Evolutionary conservation across 92 coral and sea anemone genomes (phyloP).

Genomic region (Palythoa grandiflora): DNA sequence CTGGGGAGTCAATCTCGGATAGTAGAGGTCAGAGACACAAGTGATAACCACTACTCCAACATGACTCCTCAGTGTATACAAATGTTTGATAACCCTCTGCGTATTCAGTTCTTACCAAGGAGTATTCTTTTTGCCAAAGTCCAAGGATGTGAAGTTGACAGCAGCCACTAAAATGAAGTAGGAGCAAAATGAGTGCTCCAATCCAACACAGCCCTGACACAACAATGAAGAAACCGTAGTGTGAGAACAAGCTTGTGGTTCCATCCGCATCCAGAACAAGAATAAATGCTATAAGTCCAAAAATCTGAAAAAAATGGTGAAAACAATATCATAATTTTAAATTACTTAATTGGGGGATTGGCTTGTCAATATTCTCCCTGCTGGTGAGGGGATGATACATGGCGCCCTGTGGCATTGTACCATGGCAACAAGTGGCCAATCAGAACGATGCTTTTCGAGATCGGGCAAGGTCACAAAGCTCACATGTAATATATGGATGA

Average conservation of each 20-base stretch:
- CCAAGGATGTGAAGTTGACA: constrained; percentile 89
- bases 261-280: constrained; percentile 81
- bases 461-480: too few relatives aligned
- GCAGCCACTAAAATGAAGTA: constrained; percentile 86
- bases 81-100: not conserved
- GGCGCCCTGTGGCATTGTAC: too few relatives aligned
- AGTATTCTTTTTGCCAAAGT: constrained; percentile 96
- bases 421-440: too few relatives aligned
- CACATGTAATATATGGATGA: too few relatives aligned
- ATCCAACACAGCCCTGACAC: constrained; percentile 93
- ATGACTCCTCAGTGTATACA: not conserved
- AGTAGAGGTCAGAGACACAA: too few relatives aligned
- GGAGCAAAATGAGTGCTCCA: constrained; percentile 77
- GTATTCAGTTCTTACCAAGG: constrained; percentile 69
- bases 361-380: too few relatives aligned
- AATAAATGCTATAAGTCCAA: constrained; percentile 86
- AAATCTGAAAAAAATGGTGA: constrained; percentile 63
- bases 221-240: constrained; percentile 98
- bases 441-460: too few relatives aligned
- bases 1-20: too few relatives aligned
- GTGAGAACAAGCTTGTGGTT: constrained; percentile 82
- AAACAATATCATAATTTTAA: not conserved
- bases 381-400: too few relatives aligned
- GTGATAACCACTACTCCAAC: too few relatives aligned
- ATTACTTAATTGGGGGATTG: too few relatives aligned